Evolutionary conservation across 2,888 invertebrate genomes (phyloP), one percentile per base, ranked within the genome.

Genomic region (Lycocerus yunnanus): DNA sequence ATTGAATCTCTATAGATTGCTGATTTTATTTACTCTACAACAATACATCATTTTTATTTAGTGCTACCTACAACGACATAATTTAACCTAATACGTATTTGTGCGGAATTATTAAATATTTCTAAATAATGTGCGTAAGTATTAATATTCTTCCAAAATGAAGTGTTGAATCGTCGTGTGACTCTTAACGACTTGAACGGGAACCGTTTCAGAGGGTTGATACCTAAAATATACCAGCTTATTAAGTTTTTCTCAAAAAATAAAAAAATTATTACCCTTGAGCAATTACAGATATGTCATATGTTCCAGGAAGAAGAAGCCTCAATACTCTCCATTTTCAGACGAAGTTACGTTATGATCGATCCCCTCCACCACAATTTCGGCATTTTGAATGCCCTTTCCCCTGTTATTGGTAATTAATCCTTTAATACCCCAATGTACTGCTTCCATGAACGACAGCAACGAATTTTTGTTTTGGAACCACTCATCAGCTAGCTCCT

Each of bases 241-340:
- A 20, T 9, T 18, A 27, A 27, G 3, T 16, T 5, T 9, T 14
- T 1, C 8, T 6, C 0, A 3, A 60, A 60, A 15, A 60, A 6
- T 60, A 6, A 15, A 11, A 60, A 5, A 18, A n/a, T n/a, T 13
- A 72, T 88, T 87, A 96, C 95, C 95, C 95, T 84, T 90, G 90
- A 68, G 94, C 94, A 58, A 88, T 82, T 0, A 92, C 95, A 77
- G 90, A 91, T 78, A 98, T 88, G 20, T 90, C 90, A 85, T 98
- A 99, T 4, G 89, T 89, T 75, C 98, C 98, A 0, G 98, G 98
- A 14, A 95, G 88, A 21, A 99, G 88, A 67, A 99, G 88, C 74
- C 99, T 90, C 99, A 99, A 88, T 93, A 99, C 86, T 98, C 97
- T 8, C 99, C 99, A 15, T 91, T 89, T 60, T 90, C 89, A 0